Conservation (phyloP, 2,113 vertebrate genomes). For the Osmerus eperlanus region DNA sequence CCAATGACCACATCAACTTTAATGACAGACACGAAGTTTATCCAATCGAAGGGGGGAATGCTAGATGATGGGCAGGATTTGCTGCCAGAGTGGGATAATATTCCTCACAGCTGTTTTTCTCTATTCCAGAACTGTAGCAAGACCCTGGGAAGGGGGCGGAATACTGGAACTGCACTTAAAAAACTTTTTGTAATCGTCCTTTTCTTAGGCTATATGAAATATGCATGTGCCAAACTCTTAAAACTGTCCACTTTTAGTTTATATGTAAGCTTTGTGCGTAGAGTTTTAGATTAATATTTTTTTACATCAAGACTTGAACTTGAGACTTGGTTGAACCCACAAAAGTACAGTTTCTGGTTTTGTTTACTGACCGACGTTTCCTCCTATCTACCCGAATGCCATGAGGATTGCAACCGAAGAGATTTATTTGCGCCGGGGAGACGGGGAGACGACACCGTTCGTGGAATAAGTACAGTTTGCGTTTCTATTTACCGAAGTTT, state of each 20-base stretch:
- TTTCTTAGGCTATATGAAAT: too few species aligned
- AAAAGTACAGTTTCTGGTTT: slow-evolving; percentile 5
- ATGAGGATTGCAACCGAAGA: slow-evolving; percentile 41
- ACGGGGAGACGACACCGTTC: slow-evolving; percentile 18
- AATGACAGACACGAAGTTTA: slow-evolving; percentile 20
- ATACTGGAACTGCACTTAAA: slow-evolving; percentile 8
- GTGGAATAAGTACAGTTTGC: not conserved
- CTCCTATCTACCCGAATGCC: slow-evolving; percentile 32
- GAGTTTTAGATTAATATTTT: not conserved
- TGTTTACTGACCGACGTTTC: slow-evolving; percentile 31
- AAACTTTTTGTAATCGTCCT: not conserved
- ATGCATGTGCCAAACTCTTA: too few species aligned
- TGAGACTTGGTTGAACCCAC: slow-evolving; percentile 15
- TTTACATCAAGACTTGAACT: slow-evolving; percentile 33
- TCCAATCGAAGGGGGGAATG: slow-evolving; percentile 52
- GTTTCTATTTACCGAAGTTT: not conserved
- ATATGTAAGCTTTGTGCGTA: not conserved
- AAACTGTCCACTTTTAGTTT: not conserved
- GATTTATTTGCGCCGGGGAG: slow-evolving; percentile 9
- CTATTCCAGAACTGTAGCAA: slow-evolving; percentile 38
- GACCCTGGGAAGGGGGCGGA: slow-evolving; percentile 14
- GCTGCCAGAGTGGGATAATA: slow-evolving; percentile 50
- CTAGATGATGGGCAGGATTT: slow-evolving; percentile 33
- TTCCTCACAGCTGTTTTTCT: slow-evolving; percentile 65
- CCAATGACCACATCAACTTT: slow-evolving; percentile 54